These are phyloP conservation scores for Rhagologus leucostigma DNA, from an alignment of 2,113 vertebrate species.

Conservation along the genomic window DNA sequence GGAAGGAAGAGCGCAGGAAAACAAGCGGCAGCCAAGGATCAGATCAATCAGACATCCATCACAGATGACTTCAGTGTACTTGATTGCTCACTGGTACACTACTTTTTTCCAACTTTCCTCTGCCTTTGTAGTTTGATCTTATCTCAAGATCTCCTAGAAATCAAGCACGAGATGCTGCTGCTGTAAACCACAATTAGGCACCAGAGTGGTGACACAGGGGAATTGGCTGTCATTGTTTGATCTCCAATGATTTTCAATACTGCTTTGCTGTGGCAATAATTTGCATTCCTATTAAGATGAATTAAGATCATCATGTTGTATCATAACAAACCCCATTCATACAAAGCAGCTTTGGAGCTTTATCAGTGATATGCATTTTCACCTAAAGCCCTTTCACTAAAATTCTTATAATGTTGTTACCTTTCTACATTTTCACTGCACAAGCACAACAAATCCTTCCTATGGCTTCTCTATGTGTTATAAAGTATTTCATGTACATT, in stretches of 20 bases:
- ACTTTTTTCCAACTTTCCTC: not conserved
- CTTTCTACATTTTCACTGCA: not conserved
- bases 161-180: not conserved
- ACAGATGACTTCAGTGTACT: not conserved
- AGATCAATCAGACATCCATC: not conserved
- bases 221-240: not conserved
- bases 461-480: not conserved
- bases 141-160: not conserved
- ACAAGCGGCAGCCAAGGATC: not conserved
- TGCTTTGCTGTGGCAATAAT: not conserved
- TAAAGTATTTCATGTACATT: not conserved
- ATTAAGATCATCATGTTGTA: not conserved
- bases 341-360: not conserved
- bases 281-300: conserved; percentile 35
- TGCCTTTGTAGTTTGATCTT: not conserved
- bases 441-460: not conserved
- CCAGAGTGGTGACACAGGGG: not conserved
- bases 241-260: not conserved
- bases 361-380: not conserved
- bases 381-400: not conserved
- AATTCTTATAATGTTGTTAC: not conserved
- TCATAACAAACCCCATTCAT: not conserved
- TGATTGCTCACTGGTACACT: not conserved
- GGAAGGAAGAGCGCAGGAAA: not conserved
- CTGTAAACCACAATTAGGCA: not conserved